These are phyloP conservation scores for Numida meleagris DNA, from an alignment of 2,113 vertebrate species.

Conservation along the genomic window DNA sequence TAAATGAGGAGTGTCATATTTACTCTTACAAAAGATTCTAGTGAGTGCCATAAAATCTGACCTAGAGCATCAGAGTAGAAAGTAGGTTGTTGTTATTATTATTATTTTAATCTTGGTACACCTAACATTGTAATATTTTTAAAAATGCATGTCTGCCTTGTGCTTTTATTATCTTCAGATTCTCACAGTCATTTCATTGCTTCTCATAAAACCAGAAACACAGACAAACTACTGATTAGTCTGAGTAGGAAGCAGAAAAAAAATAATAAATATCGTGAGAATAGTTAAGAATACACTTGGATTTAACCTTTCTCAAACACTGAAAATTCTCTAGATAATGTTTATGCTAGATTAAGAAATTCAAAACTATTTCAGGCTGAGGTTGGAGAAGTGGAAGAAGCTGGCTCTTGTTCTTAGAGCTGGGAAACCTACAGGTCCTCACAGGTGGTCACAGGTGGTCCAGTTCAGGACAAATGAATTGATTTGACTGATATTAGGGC, in stretches of 20 bases:
- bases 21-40: background rate
- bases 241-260: background rate
- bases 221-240: background rate
- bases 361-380: background rate
- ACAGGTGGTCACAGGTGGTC: background rate
- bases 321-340: background rate
- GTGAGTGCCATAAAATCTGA: background rate
- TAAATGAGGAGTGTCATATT: constrained; percentile 6
- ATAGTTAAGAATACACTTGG: background rate
- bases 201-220: background rate
- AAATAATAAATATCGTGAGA: background rate
- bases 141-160: background rate
- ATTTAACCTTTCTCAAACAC: background rate
- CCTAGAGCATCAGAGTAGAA: background rate
- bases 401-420: background rate
- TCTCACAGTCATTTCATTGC: background rate
- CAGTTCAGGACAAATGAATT: background rate
- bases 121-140: background rate
- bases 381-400: background rate
- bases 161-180: background rate
- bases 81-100: background rate
- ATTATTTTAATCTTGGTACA: background rate
- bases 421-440: background rate
- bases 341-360: background rate
- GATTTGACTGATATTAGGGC: background rate